Evolutionary conservation across 2,113 vertebrate genomes (phyloP).

Genomic region (Ibidorhyncha struthersii): DNA sequence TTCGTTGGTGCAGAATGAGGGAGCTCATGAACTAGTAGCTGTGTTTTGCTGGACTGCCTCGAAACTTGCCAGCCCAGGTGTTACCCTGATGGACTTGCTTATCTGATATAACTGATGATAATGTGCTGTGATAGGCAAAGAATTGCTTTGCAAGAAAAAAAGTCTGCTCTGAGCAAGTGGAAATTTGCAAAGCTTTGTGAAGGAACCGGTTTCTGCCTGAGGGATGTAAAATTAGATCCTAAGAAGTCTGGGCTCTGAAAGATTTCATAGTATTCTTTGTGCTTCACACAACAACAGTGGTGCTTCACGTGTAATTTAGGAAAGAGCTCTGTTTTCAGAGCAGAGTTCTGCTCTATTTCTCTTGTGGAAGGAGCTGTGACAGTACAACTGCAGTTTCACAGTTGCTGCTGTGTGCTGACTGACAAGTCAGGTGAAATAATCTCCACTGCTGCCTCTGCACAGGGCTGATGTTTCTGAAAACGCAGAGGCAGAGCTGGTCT

Average conservation of each 20-base stretch:
- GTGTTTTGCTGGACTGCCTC: background rate
- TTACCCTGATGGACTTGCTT: background rate
- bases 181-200: background rate
- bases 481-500: background rate
- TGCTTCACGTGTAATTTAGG: background rate
- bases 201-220: background rate
- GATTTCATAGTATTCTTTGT: rapidly evolving
- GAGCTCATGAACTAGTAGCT: background rate
- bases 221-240: background rate
- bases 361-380: background rate
- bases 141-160: background rate
- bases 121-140: background rate
- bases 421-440: background rate
- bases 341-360: background rate
- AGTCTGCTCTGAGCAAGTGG: background rate
- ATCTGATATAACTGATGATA: too few species aligned
- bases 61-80: background rate
- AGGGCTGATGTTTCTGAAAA: background rate
- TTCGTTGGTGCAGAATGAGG: rapidly evolving
- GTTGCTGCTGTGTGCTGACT: background rate
- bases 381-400: background rate
- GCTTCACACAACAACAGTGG: background rate
- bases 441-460: background rate
- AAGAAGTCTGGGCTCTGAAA: background rate
- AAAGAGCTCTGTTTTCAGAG: background rate